Evolutionary conservation across 2,113 vertebrate species (phyloP).

Genomic region (Accipiter cooperii): DNA sequence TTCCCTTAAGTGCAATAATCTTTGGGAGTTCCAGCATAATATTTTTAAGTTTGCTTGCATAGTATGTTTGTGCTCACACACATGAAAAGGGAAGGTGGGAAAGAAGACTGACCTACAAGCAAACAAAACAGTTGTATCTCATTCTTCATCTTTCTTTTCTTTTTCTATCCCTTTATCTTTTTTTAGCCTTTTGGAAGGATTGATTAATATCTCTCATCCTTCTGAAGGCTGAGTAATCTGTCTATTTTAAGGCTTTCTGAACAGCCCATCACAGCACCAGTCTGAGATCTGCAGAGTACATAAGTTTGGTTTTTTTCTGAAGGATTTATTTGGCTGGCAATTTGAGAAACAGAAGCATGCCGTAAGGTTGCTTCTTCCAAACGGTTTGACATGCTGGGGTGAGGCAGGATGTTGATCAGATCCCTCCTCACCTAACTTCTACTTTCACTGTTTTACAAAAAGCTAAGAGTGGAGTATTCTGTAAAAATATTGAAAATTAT

Average conservation of each 20-base stretch:
- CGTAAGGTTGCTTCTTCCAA: background rate
- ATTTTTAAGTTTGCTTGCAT: background rate
- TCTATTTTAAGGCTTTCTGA: slow-evolving; percentile 24
- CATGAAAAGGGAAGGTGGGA: background rate
- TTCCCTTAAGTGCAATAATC: background rate
- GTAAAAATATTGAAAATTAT: background rate
- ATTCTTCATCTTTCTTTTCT: background rate
- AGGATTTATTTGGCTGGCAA: background rate
- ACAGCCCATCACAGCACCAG: background rate
- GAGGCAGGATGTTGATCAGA: background rate
- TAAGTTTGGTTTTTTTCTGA: background rate
- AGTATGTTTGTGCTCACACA: background rate
- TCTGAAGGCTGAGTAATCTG: slow-evolving; percentile 23
- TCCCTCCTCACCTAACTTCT: background rate
- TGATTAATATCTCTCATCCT: slow-evolving; percentile 15
- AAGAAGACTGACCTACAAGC: background rate
- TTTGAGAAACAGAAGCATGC: background rate
- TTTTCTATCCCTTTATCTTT: background rate
- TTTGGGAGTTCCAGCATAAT: background rate
- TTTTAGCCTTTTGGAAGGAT: background rate
- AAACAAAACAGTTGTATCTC: background rate
- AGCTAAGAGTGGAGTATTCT: background rate
- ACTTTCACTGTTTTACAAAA: background rate
- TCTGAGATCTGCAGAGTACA: background rate
- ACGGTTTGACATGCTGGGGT: background rate